Base-by-base conservation (phyloP, 2,113 vertebrate genomes). In the Martes martes region DNA sequence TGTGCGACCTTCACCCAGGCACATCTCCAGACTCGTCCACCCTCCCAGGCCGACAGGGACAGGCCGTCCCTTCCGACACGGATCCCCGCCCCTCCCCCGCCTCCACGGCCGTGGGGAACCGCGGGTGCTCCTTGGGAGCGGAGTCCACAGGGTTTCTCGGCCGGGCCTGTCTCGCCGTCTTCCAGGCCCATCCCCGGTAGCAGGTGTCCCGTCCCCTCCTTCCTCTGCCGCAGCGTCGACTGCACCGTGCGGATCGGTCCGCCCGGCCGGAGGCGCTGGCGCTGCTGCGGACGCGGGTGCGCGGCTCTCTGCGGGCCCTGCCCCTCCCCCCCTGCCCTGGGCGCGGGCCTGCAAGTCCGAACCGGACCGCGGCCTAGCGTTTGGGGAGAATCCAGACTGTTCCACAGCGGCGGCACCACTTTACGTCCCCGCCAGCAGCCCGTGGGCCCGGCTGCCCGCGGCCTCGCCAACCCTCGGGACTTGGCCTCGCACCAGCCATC, bases 241-340 rank as follows among this genome's bases (percentile, higher is more conserved):
- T 2, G 7, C 31, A 16, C 8, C 33, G 16, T 16, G 31, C 1
- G 10, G 1, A 5, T 33, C 31, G 14, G 31, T 63, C 6, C 11
- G 1, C 9, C 11, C 31, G 1, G 7, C 63, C 14, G 28, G 31
- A 16, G 63, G 15, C 63, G 2, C 63, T 31, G 39, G 39, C 39
- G 63, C 31, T 6, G 26, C 61, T 14, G 5, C 11, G 61, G 28
- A 11, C 14, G 63, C 33, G 28, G 28, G 63, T 7, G 6, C 15
- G 31, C 31, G 1, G 7, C 16, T 6, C 1, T 67, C 65, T 67
- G 7, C 1, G 31, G 33, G 65, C 7, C 4, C 47, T 50, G 31
- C 65, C 33, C 6, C 31, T 50, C 14, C 50, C 15, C 31, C 13
- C 1, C 7, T 33, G 63, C 31, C 2, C 31, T 1, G 65, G 9